Percentiles rank a stretch among this genome's conserved stretches.
phyloP scores from a whole-genome alignment of 2,797 vertebrate species.

The Carapus acus region DNA sequence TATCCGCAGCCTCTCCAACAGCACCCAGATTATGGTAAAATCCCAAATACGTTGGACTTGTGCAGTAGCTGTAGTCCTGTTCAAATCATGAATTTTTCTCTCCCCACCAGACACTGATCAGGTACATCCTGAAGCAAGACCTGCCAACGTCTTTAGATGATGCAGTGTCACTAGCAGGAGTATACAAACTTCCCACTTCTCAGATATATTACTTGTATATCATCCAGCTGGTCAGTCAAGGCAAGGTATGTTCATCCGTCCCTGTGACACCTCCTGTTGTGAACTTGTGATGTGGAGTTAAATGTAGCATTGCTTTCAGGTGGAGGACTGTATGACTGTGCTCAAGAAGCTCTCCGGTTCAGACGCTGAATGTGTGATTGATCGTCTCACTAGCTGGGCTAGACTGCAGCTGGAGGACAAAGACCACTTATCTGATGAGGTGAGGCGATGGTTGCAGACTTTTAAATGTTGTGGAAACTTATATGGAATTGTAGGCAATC shows the following conservation, averaged over 20 bases:
- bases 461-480: background rate
- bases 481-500: background rate
- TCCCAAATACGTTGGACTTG: background rate
- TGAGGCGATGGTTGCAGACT: conserved; percentile 37
- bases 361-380: conserved; percentile 77
- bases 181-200: conserved; percentile 77
- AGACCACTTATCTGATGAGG: conserved; percentile 77
- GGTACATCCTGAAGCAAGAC: conserved; percentile 88
- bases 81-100: background rate
- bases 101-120: conserved; percentile 77
- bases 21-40: conserved; percentile 81
- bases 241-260: conserved; percentile 68
- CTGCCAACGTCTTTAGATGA: conserved; percentile 82
- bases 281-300: background rate
- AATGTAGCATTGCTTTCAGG: conserved; percentile 61
- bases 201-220: conserved; percentile 81
- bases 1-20: conserved; percentile 83
- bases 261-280: background rate
- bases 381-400: conserved; percentile 81
- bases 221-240: conserved; percentile 76
- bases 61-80: background rate
- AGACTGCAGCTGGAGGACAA: conserved; percentile 77
- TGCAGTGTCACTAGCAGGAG: conserved; percentile 81
- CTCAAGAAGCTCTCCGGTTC: conserved; percentile 73
- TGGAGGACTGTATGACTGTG: conserved; percentile 73